Percentiles rank a stretch among this genome's conserved stretches.
phyloP scores from a whole-genome alignment of 2,888 invertebrate species.

The Lasioglossum lativentre region DNA sequence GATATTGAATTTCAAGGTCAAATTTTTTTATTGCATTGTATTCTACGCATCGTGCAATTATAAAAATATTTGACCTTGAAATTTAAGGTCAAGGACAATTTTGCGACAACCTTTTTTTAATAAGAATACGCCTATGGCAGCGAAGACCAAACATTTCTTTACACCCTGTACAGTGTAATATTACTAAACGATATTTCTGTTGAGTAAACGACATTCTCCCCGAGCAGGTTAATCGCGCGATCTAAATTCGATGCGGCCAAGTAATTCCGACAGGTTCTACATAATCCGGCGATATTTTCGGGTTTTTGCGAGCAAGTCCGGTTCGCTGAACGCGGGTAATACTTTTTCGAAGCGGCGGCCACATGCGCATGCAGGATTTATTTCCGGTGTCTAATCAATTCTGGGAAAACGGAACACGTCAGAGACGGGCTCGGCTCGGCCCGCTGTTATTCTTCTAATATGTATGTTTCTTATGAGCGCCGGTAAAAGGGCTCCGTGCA shows the following conservation, averaged over 20 bases:
- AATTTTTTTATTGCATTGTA: no score
- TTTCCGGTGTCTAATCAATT: conserved; percentile 79
- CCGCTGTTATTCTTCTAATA: conserved; percentile 77
- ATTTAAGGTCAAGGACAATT: no score
- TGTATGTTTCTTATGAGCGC: conserved; percentile 77
- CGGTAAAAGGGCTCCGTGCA: conserved; percentile 79
- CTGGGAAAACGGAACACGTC: conserved; percentile 70
- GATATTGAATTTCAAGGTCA: no score
- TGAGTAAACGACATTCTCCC: no score
- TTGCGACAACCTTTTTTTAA: no score
- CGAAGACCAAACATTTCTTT: no score
- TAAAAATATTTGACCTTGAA: no score
- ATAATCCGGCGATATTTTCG: conserved; percentile 47
- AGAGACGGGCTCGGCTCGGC: conserved; percentile 63
- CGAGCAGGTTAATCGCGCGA: not conserved
- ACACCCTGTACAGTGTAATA: no score
- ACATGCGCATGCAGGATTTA: conserved; percentile 69
- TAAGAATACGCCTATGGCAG: no score
- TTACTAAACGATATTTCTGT: no score
- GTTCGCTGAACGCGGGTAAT: conserved; percentile 26
- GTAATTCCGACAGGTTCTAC: conserved; percentile 1
- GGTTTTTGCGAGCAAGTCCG: conserved; percentile 29
- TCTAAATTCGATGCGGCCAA: not conserved
- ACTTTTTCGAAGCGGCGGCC: conserved; percentile 38
- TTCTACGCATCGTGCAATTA: no score